Percentiles rank a stretch among this genome's conserved stretches.
phyloP scores from a whole-genome alignment of 2,888 invertebrate genomes.

The Hydropsyche betteni region DNA sequence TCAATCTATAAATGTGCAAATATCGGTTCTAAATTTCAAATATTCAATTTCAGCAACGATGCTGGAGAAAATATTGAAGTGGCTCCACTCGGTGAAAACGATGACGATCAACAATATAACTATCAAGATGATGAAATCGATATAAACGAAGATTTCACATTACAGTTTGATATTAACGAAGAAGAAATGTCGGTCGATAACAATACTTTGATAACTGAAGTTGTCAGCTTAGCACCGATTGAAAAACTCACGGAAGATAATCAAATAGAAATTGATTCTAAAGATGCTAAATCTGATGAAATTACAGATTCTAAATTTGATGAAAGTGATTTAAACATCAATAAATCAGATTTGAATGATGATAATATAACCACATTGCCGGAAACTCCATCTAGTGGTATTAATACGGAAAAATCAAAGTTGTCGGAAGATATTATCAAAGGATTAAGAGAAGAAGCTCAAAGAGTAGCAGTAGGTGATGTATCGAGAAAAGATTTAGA shows the following conservation, averaged over 20 bases:
- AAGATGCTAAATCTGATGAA: conserved; percentile 46
- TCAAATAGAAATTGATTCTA: background rate
- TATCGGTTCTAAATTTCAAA: no score
- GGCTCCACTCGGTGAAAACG: conserved; percentile 31
- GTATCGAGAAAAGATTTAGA: conserved; percentile 50
- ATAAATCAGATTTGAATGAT: no score
- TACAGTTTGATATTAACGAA: conserved; percentile 30
- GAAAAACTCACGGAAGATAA: conserved; percentile 6
- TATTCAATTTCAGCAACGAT: conserved; percentile 37
- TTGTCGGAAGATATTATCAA: background rate
- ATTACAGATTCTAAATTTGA: no score
- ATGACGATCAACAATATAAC: conserved; percentile 34
- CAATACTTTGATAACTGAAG: conserved; percentile 13
- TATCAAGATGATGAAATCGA: conserved; percentile 53
- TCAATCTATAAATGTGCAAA: background rate
- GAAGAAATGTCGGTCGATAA: background rate
- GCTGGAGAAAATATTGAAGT: conserved; percentile 39
- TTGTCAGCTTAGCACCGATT: conserved; percentile 12
- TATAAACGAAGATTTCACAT: conserved; percentile 35
- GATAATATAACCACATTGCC: no score
- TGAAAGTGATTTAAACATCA: no score
- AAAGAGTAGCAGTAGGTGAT: conserved; percentile 21
- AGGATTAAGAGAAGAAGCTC: conserved; percentile 16
- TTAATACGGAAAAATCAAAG: background rate
- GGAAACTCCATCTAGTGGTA: background rate